Percentiles rank a stretch among this genome's conserved stretches.
Evolutionary conservation across 2,888 invertebrate genomes (phyloP).

Genomic region (Caenorhabditis sp.): DNA sequence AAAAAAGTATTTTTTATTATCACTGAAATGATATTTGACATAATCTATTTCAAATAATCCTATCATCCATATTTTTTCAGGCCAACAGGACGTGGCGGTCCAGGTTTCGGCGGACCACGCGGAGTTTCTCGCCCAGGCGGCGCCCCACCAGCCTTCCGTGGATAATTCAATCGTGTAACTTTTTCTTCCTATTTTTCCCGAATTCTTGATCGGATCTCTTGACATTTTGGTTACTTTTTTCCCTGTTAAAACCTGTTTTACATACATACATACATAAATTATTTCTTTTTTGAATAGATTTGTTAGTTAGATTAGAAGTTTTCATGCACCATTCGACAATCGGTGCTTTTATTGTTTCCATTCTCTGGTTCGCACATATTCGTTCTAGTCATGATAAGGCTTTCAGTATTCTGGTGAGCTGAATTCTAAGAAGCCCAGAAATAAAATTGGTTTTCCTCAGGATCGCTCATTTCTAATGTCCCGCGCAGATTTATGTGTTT

Average conservation of each 20-base stretch:
- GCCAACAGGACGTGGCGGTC: slow-evolving; percentile 47
- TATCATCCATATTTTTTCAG: too few relatives aligned
- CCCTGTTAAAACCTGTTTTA: not conserved
- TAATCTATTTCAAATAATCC: too few relatives aligned
- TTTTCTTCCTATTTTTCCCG: not conserved
- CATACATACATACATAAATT: not conserved
- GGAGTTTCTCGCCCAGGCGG: slow-evolving; percentile 57
- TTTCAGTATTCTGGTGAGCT: too few relatives aligned
- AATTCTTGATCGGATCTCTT: not conserved
- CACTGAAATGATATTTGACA: too few relatives aligned
- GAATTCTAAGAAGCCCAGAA: too few relatives aligned
- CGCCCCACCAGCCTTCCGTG: slow-evolving; percentile 45
- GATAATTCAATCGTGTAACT: slow-evolving; percentile 14
- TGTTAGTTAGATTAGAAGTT: too few relatives aligned
- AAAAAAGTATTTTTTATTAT: too few relatives aligned
- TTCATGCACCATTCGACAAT: not conserved
- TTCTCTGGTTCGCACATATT: not conserved
- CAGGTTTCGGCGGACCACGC: slow-evolving; percentile 49
- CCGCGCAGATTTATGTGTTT: too few relatives aligned
- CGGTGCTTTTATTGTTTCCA: not conserved
- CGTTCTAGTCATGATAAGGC: too few relatives aligned
- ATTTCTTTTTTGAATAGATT: not conserved
- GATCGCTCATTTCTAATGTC: too few relatives aligned
- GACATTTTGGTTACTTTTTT: not conserved
- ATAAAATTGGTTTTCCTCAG: too few relatives aligned